phyloP scores from a whole-genome alignment of 2,888 invertebrate genomes.

The Graphium colonna region DNA sequence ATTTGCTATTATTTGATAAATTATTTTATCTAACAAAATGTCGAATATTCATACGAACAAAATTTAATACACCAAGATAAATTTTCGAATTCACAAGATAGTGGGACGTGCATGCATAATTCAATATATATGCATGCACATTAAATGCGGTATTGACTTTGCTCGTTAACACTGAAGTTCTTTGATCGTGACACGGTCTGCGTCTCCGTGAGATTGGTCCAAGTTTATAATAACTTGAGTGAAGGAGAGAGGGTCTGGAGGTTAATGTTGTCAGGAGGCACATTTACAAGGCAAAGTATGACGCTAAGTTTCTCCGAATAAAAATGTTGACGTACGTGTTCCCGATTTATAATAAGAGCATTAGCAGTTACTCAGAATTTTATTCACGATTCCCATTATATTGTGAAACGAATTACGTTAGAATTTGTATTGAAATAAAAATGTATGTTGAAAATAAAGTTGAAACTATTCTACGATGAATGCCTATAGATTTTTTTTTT shows the following conservation, averaged over 20 bases:
- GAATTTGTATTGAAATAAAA: too few species aligned
- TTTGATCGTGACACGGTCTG: constrained; percentile 29
- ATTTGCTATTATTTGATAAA: too few species aligned
- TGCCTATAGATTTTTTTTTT: too few species aligned
- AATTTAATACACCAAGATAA: too few species aligned
- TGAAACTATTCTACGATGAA: too few species aligned
- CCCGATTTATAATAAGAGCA: background rate
- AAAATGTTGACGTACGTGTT: constrained; percentile 2
- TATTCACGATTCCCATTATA: too few species aligned
- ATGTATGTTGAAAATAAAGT: too few species aligned
- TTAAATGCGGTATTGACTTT: constrained; percentile 26
- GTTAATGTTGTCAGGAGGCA: constrained; percentile 19
- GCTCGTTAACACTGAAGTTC: constrained; percentile 33
- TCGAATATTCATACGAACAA: too few species aligned
- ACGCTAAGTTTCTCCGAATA: constrained; percentile 14
- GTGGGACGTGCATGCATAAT: background rate
- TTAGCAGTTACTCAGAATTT: background rate
- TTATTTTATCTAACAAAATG: too few species aligned
- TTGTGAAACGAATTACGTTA: too few species aligned
- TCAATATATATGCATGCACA: constrained; percentile 1
- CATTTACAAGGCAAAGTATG: constrained; percentile 16
- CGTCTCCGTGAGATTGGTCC: constrained; percentile 28
- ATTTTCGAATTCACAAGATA: background rate
- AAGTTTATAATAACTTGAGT: constrained; percentile 31
- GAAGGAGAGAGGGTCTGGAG: constrained; percentile 13